Conservation (phyloP, 2,797 vertebrate species). For the Notamacropus eugenii region DNA sequence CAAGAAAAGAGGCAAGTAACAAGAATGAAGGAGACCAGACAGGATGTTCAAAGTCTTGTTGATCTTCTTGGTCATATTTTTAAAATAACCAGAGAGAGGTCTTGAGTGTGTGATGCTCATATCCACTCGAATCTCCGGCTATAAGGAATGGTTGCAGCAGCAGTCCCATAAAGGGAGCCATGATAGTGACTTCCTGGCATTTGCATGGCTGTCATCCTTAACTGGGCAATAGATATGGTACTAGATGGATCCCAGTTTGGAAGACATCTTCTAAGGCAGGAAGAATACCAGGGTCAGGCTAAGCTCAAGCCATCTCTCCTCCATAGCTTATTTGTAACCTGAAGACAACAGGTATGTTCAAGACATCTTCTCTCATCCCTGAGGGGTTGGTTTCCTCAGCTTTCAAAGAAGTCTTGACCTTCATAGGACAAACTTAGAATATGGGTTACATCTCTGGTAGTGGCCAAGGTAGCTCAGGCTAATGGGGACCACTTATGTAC, state of each 20-base stretch:
- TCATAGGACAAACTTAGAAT: not conserved
- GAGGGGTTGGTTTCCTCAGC: not conserved
- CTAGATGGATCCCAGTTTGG: not conserved
- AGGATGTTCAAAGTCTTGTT: not conserved
- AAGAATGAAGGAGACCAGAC: not conserved
- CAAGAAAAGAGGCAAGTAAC: not conserved
- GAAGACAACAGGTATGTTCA: not conserved
- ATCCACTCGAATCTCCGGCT: not conserved
- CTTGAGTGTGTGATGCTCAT: not conserved
- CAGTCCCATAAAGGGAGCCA: not conserved
- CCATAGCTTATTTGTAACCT: not conserved
- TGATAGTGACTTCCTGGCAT: not conserved
- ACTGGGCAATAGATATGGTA: not conserved
- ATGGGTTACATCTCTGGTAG: not conserved
- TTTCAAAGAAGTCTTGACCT: not conserved
- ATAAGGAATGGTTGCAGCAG: not conserved
- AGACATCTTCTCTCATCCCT: not conserved
- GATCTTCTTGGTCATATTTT: not conserved
- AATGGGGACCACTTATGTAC: too few species aligned
- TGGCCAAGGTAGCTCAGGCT: not conserved
- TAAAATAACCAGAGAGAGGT: not conserved
- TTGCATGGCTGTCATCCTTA: too few species aligned
- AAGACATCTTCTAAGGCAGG: not conserved
- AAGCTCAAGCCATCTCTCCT: not conserved
- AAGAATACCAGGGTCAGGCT: not conserved